phyloP scores from a whole-genome alignment of 2,113 vertebrate genomes.

The Catharus fuscescens region DNA sequence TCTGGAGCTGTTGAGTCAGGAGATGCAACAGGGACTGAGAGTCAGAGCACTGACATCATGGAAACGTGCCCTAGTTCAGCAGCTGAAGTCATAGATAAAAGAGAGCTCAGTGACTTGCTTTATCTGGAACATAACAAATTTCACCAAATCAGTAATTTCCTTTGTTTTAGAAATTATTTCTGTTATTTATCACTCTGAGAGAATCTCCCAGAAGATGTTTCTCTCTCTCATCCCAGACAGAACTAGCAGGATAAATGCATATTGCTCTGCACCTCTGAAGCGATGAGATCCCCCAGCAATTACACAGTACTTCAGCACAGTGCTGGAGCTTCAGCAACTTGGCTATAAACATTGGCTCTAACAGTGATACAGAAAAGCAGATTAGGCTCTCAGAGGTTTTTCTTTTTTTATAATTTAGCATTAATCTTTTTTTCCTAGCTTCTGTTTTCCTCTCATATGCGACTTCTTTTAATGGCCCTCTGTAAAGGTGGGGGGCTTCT shows the following conservation, averaged over 20 bases:
- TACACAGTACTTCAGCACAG: neutral
- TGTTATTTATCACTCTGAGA: neutral
- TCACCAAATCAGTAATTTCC: neutral
- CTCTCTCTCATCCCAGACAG: neutral
- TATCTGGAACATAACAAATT: neutral
- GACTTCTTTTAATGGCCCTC: neutral
- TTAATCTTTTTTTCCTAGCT: neutral
- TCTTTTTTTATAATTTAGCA: neutral
- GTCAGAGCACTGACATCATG: neutral
- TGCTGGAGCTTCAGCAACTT: neutral
- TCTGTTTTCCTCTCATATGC: neutral
- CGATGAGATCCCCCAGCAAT: neutral
- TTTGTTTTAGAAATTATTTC: neutral
- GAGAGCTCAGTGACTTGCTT: neutral
- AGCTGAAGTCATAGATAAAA: constrained; percentile 25
- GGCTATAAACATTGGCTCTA: neutral
- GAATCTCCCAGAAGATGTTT: neutral
- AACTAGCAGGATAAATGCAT: neutral
- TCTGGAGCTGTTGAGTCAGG: constrained; percentile 7
- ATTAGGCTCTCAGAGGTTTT: neutral
- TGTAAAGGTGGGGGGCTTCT: neutral
- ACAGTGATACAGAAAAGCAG: neutral
- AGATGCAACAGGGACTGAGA: neutral
- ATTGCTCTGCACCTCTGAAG: neutral
- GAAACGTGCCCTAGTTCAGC: neutral